A percentile compares a stretch with the other conserved stretches of the same genome.
Evolutionary conservation across 2,113 vertebrate species (phyloP).

Genomic region (Corydoras sp.): DNA sequence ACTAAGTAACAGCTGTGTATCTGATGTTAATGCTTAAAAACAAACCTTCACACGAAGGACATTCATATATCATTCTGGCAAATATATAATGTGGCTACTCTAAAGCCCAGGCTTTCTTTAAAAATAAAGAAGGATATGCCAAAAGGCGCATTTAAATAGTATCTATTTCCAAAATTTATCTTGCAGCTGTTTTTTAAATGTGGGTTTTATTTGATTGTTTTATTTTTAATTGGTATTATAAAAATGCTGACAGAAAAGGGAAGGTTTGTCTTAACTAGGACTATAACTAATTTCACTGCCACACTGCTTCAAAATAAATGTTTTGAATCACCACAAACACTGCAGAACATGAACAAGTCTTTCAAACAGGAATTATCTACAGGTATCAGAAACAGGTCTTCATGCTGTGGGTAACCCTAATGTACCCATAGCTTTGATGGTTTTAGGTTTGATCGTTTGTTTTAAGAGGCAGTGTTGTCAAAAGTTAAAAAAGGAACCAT

Average conservation of each 20-base stretch:
- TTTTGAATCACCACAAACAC: neutral
- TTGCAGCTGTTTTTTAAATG: too few relatives aligned
- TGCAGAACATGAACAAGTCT: neutral
- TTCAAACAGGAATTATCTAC: constrained; percentile 11
- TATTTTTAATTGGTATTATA: neutral
- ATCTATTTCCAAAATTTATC: too few relatives aligned
- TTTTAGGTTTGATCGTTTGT: neutral
- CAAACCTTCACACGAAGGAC: neutral
- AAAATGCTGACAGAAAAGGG: neutral
- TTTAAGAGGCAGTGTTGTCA: neutral
- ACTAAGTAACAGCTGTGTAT: neutral
- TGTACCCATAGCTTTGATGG: neutral
- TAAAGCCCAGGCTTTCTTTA: too few relatives aligned
- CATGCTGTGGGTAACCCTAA: constrained; percentile 7
- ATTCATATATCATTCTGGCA: neutral
- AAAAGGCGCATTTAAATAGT: too few relatives aligned
- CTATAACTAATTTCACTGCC: too few relatives aligned
- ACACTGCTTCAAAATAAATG: constrained; percentile 3
- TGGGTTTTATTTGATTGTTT: too few relatives aligned
- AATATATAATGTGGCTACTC: neutral
- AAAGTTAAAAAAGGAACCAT: constrained; percentile 12
- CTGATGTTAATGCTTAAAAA: neutral
- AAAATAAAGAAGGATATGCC: too few relatives aligned
- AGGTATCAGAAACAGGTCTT: neutral
- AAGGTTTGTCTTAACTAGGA: neutral